A percentile compares a stretch with the other conserved stretches of the same genome.
Evolutionary conservation across 2,888 invertebrate genomes (phyloP).

Genomic region (Lycaena phlaeas): DNA sequence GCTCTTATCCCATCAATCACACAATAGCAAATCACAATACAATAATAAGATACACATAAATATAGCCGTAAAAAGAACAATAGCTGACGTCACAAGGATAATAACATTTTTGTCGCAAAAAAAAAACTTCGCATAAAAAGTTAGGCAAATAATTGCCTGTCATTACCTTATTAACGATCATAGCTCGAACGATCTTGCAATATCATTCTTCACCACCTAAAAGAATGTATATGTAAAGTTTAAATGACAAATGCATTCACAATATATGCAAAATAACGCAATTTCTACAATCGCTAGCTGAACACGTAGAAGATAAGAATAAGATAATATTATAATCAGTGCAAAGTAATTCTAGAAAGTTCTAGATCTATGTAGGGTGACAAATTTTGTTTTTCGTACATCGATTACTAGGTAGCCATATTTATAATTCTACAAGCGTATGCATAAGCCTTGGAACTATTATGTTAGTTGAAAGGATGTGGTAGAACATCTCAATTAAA

Average conservation of each 20-base stretch:
- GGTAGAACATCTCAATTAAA: too few relatives aligned
- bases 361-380: too few relatives aligned
- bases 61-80: constrained; percentile 11
- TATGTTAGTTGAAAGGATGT: too few relatives aligned
- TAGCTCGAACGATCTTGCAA: constrained; percentile 4
- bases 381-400: too few relatives aligned
- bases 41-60: constrained; percentile 4
- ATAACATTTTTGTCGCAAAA: constrained; percentile 11
- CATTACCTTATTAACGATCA: constrained; percentile 32
- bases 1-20: background rate
- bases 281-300: background rate
- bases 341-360: too few relatives aligned
- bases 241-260: background rate
- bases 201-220: constrained; percentile 8
- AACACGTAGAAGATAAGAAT: too few relatives aligned
- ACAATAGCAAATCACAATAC: constrained; percentile 7
- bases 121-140: constrained; percentile 8
- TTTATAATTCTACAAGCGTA: too few relatives aligned
- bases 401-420: too few relatives aligned
- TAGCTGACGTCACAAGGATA: constrained; percentile 13
- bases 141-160: constrained; percentile 12
- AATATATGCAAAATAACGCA: background rate
- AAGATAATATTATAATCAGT: too few relatives aligned
- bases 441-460: too few relatives aligned
- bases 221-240: constrained; percentile 9